Conservation (phyloP, 2,888 invertebrate species). For the Bugulina stolonifera region DNA sequence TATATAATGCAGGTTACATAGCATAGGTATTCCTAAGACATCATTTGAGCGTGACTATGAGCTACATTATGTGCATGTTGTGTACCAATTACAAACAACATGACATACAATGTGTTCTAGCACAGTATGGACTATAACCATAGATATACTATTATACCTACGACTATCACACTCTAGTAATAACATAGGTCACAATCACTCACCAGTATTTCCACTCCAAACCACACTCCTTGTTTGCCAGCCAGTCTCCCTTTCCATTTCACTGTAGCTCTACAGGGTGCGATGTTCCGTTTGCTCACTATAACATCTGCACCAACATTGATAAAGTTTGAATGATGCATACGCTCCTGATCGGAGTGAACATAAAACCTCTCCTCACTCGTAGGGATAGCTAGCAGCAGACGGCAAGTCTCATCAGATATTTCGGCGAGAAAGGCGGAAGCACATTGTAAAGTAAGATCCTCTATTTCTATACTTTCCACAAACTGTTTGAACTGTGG, state of each 20-base stretch:
- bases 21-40: too few relatives aligned
- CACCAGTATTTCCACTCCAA: constrained; percentile 24
- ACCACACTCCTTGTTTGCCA: constrained; percentile 26
- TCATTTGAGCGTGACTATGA: too few relatives aligned
- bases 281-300: constrained; percentile 17
- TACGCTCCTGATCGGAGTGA: neutral
- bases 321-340: neutral
- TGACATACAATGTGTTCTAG: too few relatives aligned
- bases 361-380: constrained; percentile 25
- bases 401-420: constrained; percentile 7
- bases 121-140: too few relatives aligned
- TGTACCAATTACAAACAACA: too few relatives aligned
- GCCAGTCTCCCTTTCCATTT: constrained; percentile 24
- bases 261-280: constrained; percentile 2
- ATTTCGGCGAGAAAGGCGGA: constrained; percentile 5
- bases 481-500: constrained; percentile 3
- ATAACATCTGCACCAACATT: constrained; percentile 24
- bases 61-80: too few relatives aligned
- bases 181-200: too few relatives aligned
- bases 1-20: too few relatives aligned
- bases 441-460: neutral
- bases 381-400: constrained; percentile 22
- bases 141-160: too few relatives aligned
- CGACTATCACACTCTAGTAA: too few relatives aligned
- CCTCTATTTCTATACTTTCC: constrained; percentile 19